phyloP scores from a whole-genome alignment of 2,113 vertebrate genomes.

The Malurus elegans region DNA sequence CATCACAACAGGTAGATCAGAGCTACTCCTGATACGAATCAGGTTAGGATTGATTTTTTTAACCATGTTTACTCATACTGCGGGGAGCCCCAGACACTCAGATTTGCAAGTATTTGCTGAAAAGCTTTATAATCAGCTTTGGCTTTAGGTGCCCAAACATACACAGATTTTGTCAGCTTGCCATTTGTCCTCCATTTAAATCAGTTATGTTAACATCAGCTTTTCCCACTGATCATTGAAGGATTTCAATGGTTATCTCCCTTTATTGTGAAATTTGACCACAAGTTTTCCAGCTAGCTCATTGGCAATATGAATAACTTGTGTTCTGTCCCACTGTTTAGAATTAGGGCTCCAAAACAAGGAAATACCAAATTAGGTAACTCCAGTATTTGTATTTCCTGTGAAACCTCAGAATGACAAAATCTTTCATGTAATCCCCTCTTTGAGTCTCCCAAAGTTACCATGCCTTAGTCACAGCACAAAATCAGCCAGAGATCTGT shows the following conservation, averaged over 20 bases:
- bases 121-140: neutral
- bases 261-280: neutral
- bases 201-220: accelerated
- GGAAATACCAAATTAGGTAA: neutral
- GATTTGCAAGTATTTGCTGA: neutral
- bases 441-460: neutral
- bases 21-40: neutral
- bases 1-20: neutral
- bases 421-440: neutral
- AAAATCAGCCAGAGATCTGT: neutral
- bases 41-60: neutral
- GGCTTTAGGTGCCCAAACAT: neutral
- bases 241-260: neutral
- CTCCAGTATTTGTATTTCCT: neutral
- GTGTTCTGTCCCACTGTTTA: neutral
- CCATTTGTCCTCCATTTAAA: neutral
- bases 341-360: neutral
- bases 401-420: neutral
- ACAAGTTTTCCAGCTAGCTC: neutral
- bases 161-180: neutral
- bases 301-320: neutral
- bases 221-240: neutral
- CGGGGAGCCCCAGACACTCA: accelerated
- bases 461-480: neutral
- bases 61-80: neutral